A percentile compares a stretch with the other conserved stretches of the same genome.
These are phyloP conservation scores for Propithecus coquereli DNA, from an alignment of 2,113 vertebrate genomes.

Conservation along the genomic window DNA sequence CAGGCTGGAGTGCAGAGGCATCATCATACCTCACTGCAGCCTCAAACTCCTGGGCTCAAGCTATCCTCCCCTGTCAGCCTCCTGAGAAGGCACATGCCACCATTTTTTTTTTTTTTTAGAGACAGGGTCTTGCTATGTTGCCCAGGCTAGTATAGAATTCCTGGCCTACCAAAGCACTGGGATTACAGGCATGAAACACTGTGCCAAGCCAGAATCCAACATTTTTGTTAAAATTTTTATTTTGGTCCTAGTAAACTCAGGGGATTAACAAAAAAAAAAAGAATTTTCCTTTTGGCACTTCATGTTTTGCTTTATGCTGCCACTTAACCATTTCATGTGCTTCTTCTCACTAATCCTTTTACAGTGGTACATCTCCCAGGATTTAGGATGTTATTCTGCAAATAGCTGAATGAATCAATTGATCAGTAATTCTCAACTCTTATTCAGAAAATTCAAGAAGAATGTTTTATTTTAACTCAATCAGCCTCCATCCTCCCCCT, in stretches of 20 bases:
- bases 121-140: too few relatives aligned
- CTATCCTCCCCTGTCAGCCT: neutral
- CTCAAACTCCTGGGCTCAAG: too few relatives aligned
- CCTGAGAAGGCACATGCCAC: too few relatives aligned
- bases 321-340: neutral
- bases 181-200: too few relatives aligned
- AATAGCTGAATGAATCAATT: neutral
- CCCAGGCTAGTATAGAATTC: too few relatives aligned
- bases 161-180: too few relatives aligned
- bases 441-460: neutral
- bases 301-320: neutral
- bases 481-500: neutral
- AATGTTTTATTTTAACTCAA: slow-evolving; percentile 25
- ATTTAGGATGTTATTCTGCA: neutral
- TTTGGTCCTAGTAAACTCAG: neutral
- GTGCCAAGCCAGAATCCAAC: neutral
- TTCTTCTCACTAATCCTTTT: neutral
- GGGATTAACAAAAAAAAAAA: neutral
- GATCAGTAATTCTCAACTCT: slow-evolving; percentile 10
- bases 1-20: too few relatives aligned
- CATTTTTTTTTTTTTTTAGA: too few relatives aligned
- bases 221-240: neutral
- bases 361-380: neutral
- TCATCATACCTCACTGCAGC: too few relatives aligned
- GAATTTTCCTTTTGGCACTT: neutral